Conservation (phyloP, 2,888 invertebrate species). For the Catocala nupta region DNA sequence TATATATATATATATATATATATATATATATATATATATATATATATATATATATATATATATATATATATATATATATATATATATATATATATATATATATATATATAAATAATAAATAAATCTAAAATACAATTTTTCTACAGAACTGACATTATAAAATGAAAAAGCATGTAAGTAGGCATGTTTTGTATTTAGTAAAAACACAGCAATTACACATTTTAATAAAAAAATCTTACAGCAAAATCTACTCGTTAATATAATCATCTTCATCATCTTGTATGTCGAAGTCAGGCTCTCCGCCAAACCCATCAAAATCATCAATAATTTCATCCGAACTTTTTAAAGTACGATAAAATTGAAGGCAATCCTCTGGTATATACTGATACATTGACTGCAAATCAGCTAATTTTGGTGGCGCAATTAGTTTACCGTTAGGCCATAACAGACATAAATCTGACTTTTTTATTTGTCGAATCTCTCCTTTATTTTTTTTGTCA, state of each 20-base stretch:
- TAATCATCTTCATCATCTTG: too few relatives aligned
- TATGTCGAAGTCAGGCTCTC: too few relatives aligned
- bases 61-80: too few relatives aligned
- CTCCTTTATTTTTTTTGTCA: conserved; percentile 19
- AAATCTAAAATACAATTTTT: too few relatives aligned
- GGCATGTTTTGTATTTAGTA: not conserved
- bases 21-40: too few relatives aligned
- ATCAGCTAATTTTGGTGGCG: conserved; percentile 19
- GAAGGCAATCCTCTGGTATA: conserved; percentile 13
- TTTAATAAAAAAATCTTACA: too few relatives aligned
- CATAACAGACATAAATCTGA: conserved; percentile 20
- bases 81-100: too few relatives aligned
- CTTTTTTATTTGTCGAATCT: conserved; percentile 10
- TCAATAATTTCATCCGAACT: conserved; percentile 12
- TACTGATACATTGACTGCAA: conserved; percentile 16
- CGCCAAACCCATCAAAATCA: conserved; percentile 19
- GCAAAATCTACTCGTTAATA: too few relatives aligned
- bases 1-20: too few relatives aligned
- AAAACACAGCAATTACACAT: too few relatives aligned
- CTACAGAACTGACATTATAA: not conserved
- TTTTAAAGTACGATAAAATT: conserved; percentile 8
- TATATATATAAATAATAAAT: not conserved
- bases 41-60: too few relatives aligned
- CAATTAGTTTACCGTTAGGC: conserved; percentile 21
- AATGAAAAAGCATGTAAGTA: not conserved